These are phyloP conservation scores for Nasonia oneida DNA, from an alignment of 2,888 invertebrate genomes.

Conservation along the genomic window DNA sequence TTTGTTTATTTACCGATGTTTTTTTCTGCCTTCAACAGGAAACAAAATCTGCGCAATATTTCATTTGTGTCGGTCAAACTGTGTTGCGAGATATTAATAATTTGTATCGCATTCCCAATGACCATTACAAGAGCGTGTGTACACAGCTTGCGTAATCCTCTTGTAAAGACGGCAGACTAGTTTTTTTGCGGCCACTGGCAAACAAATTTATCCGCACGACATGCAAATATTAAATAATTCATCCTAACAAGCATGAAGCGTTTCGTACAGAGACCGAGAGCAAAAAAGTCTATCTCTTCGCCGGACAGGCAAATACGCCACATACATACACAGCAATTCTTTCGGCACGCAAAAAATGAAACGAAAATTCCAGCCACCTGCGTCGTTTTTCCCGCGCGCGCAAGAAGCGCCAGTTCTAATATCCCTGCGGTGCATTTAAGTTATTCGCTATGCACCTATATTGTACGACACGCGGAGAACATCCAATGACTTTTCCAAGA, in stretches of 20 bases:
- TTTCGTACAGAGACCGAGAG: background rate
- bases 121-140: background rate
- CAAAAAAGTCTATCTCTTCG: constrained; percentile 1
- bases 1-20: background rate
- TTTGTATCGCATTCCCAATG: constrained; percentile 1
- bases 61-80: background rate
- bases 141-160: constrained; percentile 10
- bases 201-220: background rate
- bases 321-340: background rate
- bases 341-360: background rate
- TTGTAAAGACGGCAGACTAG: constrained; percentile 7
- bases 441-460: background rate
- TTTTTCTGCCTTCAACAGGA: background rate
- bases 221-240: constrained; percentile 16
- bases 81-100: constrained; percentile 4
- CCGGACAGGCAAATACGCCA: background rate
- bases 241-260: background rate
- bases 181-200: background rate
- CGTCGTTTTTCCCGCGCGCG: background rate
- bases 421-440: background rate
- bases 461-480: background rate
- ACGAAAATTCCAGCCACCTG: background rate
- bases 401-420: background rate
- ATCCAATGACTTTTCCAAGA: background rate
- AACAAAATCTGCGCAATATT: background rate